phyloP scores from a whole-genome alignment of 2,797 vertebrate genomes.

The Cossypha polioptera region DNA sequence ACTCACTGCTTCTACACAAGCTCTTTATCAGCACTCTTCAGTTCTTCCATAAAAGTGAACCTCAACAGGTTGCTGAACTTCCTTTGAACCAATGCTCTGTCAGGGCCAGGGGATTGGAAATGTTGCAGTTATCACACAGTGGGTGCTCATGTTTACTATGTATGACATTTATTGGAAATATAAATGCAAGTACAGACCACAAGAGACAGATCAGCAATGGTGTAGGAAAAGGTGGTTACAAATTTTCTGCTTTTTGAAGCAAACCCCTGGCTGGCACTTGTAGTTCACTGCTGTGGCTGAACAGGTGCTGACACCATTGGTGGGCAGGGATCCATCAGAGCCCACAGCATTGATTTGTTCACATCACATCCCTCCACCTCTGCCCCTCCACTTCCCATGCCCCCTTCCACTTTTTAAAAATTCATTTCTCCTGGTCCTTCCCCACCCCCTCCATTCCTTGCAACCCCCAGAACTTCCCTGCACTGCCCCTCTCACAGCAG shows the following conservation, averaged over 20 bases:
- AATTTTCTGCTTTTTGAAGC: not conserved
- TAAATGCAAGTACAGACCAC: not conserved
- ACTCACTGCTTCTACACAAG: not conserved
- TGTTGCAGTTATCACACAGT: not conserved
- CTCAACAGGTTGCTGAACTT: not conserved
- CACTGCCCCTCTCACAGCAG: not conserved
- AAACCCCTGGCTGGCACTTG: not conserved
- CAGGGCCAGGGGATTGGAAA: not conserved
- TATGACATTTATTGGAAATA: not conserved
- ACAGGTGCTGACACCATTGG: not conserved
- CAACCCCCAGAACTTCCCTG: not conserved
- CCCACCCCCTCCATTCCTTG: not conserved
- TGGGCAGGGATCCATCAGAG: not conserved
- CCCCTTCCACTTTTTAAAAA: fast-evolving
- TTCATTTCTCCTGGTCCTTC: not conserved
- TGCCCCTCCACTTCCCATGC: fast-evolving
- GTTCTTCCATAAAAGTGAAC: not conserved
- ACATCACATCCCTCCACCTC: not conserved
- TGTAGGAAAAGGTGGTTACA: not conserved
- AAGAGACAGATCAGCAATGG: not conserved
- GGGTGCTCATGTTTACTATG: not conserved
- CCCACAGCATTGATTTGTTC: not conserved
- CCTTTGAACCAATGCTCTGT: not conserved
- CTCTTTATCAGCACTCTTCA: not conserved
- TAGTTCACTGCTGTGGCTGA: not conserved